A percentile compares a stretch with the other conserved stretches of the same genome.
These are phyloP conservation scores for Cosmorhoe ocellata DNA, from an alignment of 2,888 invertebrate species.

Conservation along the genomic window DNA sequence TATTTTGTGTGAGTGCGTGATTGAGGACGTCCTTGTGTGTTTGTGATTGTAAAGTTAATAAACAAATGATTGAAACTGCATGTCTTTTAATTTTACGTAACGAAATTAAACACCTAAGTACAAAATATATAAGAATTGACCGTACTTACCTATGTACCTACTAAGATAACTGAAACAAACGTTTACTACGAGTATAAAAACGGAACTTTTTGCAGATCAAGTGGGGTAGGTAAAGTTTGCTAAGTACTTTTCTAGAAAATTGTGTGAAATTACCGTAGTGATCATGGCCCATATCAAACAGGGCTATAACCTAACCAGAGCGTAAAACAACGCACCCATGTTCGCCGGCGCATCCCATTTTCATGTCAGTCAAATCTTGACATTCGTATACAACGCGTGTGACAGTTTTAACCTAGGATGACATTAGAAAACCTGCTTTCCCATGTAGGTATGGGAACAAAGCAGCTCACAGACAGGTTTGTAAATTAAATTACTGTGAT, in stretches of 20 bases:
- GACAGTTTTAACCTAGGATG: constrained; percentile 47
- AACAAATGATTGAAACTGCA: constrained; percentile 42
- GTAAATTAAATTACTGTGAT: constrained; percentile 15
- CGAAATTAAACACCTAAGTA: background rate
- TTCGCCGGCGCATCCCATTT: constrained; percentile 43
- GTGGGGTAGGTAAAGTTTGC: background rate
- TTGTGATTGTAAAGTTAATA: constrained; percentile 75
- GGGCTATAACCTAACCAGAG: constrained; percentile 53
- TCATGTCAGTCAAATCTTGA: constrained; percentile 64
- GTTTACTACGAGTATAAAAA: no score
- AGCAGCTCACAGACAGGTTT: constrained; percentile 68
- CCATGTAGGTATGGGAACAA: constrained; percentile 63
- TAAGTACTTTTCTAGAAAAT: constrained; percentile 10
- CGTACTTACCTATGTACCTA: no score
- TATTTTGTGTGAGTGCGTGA: constrained; percentile 71
- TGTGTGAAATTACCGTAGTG: constrained; percentile 56
- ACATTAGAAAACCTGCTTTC: constrained; percentile 64
- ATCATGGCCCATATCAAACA: constrained; percentile 39
- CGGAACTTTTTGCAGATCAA: no score
- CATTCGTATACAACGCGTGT: constrained; percentile 52
- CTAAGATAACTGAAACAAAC: no score
- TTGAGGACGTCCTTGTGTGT: constrained; percentile 81
- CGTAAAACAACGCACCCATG: constrained; percentile 49
- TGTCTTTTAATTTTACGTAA: constrained; percentile 22
- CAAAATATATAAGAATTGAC: no score